These are phyloP conservation scores for Diadegma fenestrale DNA, from an alignment of 2,888 invertebrate species.

Conservation along the genomic window DNA sequence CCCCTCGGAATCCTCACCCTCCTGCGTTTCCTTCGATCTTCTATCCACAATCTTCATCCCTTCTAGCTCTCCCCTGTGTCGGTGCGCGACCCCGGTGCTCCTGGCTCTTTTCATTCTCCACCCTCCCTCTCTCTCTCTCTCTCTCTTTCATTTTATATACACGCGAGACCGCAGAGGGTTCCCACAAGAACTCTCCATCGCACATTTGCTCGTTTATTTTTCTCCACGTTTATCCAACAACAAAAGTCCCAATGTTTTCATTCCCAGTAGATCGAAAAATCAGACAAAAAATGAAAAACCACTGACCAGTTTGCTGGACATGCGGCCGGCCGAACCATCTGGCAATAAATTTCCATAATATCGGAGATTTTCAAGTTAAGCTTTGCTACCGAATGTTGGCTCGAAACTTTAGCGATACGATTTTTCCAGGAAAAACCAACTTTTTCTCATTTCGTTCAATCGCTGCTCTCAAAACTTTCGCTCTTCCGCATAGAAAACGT, in stretches of 20 bases:
- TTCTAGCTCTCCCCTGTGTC: conserved; percentile 36
- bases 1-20: conserved; percentile 28
- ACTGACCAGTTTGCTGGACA: background rate
- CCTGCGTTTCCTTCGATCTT: conserved; percentile 15
- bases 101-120: conserved; percentile 2
- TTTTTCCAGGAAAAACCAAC: background rate
- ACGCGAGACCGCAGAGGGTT: conserved; percentile 4
- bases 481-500: background rate
- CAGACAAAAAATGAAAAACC: background rate
- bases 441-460: background rate
- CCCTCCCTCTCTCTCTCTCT: conserved; percentile 2
- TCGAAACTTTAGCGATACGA: background rate
- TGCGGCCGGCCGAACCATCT: background rate
- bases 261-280: conserved; percentile 1
- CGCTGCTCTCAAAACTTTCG: background rate
- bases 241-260: conserved; percentile 8
- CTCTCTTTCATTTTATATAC: conserved; percentile 35
- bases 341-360: background rate
- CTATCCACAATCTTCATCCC: conserved; percentile 47
- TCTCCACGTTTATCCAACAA: conserved; percentile 35
- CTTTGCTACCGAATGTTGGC: background rate
- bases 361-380: background rate
- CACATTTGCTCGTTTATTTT: conserved; percentile 27
- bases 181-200: conserved; percentile 24
- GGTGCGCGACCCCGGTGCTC: conserved; percentile 27